Base-by-base conservation (phyloP, 2,797 vertebrate genomes). In the Ibycter americanus region DNA sequence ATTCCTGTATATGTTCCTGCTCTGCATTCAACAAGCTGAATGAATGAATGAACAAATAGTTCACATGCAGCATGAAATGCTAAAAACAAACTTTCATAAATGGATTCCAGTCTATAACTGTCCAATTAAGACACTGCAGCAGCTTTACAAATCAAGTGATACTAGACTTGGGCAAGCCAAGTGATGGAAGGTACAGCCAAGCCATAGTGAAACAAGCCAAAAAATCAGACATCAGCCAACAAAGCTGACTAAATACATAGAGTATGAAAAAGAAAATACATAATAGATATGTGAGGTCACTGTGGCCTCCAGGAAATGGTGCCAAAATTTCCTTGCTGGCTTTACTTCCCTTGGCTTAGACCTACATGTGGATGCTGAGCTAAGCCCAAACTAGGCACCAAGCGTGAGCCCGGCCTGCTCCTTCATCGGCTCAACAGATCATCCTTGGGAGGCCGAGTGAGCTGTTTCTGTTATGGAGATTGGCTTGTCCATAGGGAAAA, bases 231-330 rank as follows among this genome's bases (percentile, higher is more conserved):
- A 76, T 61, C 32, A 21, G 82, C 89, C 73, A 93, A 63, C 40
- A 87, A 84, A 77, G 62, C 82, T 97, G 96, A 95, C 85, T 95
- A 91, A 96, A 93, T 76, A 59, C 25, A 56, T n/a, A 62, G 67
- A 89, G 34, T 63, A 92, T 61, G 49, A 87, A 94, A 93, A 96
- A 72, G 58, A 96, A 97, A 96, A 96, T 92, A 66, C 47, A 55
- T 92, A 92, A 91, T 70, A 97, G 83, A 88, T 93, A 83, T 1
- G 73, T 5, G 26, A 97, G 85, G 81, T 92, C 88, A 87, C 47
- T 71, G 67, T 62, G 77, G 81, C 67, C 0, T 4, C 92, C 88
- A 95, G 88, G 59, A 94, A 87, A 67, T 22, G 7, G 54, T 61
- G 95, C 96, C 89, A 97, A 88, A 96, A 88, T 92, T 73, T 87